These are phyloP conservation scores for Drosophila tanythrix DNA, from an alignment of 2,888 invertebrate genomes.

Conservation along the genomic window DNA sequence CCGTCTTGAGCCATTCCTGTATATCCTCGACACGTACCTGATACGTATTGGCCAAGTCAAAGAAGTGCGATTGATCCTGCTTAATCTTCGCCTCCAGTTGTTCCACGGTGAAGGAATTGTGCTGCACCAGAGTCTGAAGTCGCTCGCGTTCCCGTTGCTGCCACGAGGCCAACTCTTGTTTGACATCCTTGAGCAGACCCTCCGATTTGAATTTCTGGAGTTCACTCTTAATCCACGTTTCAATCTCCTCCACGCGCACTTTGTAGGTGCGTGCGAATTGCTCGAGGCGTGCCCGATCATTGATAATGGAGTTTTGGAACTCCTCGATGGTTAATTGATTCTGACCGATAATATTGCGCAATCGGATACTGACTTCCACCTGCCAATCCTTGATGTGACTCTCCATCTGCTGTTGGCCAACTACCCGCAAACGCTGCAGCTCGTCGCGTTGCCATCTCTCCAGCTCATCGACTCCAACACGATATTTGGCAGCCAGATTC, in stretches of 20 bases:
- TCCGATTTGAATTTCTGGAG: conserved; percentile 79
- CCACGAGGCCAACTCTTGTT: conserved; percentile 80
- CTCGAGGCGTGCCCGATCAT: conserved; percentile 79
- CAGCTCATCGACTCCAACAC: conserved; percentile 82
- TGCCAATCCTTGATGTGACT: conserved; percentile 83
- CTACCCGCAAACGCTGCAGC: conserved; percentile 77
- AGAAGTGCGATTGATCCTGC: conserved; percentile 79
- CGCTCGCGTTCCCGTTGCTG: conserved; percentile 83
- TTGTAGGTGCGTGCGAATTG: conserved; percentile 81
- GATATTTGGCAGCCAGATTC: conserved; percentile 80
- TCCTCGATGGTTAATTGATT: conserved; percentile 83
- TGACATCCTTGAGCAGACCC: conserved; percentile 82
- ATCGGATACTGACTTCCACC: conserved; percentile 71
- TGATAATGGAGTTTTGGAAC: conserved; percentile 80
- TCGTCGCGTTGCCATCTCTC: conserved; percentile 83
- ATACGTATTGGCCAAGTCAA: conserved; percentile 79
- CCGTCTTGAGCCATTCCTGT: conserved; percentile 83
- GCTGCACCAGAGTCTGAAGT: conserved; percentile 74
- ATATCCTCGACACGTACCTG: conserved; percentile 81
- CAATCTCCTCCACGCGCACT: conserved; percentile 82
- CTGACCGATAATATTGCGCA: conserved; percentile 75
- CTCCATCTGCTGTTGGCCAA: conserved; percentile 70
- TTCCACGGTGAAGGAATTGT: conserved; percentile 80
- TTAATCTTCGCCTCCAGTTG: conserved; percentile 82
- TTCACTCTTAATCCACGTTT: conserved; percentile 82